These are phyloP conservation scores for Tinamus major DNA, from an alignment of 2,797 vertebrate species.

Conservation along the genomic window DNA sequence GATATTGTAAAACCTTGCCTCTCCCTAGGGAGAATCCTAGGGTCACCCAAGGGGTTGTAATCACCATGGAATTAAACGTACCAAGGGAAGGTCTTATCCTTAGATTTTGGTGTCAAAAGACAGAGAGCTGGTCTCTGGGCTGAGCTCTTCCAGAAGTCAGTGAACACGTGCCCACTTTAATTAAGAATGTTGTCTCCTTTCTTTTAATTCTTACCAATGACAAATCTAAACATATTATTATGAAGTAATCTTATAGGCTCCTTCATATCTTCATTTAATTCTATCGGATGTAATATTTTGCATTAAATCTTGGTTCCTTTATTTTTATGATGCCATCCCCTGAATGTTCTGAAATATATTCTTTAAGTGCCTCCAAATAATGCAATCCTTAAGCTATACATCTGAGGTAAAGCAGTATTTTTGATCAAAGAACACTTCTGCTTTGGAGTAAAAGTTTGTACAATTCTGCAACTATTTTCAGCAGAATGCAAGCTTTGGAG, in stretches of 20 bases:
- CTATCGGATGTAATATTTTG: background rate
- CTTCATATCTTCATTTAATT: slow-evolving; percentile 7
- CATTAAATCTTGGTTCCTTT: background rate
- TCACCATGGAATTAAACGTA: background rate
- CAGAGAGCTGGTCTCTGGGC: background rate
- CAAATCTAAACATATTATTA: background rate
- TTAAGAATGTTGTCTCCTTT: background rate
- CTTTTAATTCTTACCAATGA: background rate
- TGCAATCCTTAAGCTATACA: background rate
- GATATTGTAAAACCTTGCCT: background rate
- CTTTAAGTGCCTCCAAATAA: slow-evolving; percentile 23
- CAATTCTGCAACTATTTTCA: slow-evolving; percentile 46
- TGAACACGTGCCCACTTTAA: background rate
- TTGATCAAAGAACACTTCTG: slow-evolving; percentile 29
- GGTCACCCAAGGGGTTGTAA: rapidly evolving
- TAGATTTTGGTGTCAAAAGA: background rate
- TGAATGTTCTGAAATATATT: slow-evolving; percentile 46
- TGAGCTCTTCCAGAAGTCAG: background rate
- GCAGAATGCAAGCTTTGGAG: slow-evolving; percentile 53
- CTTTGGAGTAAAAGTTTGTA: slow-evolving; percentile 53
- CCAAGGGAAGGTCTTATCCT: background rate
- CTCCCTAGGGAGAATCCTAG: background rate
- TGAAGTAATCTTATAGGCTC: background rate
- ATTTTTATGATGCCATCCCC: background rate
- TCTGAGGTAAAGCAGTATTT: slow-evolving; percentile 46